Evolutionary conservation across 2,888 invertebrate genomes (phyloP).

Genomic region (Scotopteryx bipunctaria): DNA sequence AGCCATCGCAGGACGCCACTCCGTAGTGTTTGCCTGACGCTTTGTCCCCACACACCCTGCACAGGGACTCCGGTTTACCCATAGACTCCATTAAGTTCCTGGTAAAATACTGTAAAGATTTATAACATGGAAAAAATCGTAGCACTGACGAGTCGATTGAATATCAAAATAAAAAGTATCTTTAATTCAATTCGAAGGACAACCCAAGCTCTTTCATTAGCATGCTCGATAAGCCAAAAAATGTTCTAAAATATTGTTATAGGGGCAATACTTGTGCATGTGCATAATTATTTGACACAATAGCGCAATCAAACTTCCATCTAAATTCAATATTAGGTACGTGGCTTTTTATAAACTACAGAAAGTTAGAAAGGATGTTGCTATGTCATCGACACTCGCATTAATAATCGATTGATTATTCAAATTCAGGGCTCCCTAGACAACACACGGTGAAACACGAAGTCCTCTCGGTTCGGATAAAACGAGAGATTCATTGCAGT

Average conservation of each 20-base stretch:
- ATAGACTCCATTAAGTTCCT: slow-evolving; percentile 25
- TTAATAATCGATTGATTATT: slow-evolving; percentile 78
- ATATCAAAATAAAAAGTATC: background rate
- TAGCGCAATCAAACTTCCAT: slow-evolving; percentile 65
- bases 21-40: slow-evolving; percentile 94
- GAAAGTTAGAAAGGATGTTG: slow-evolving; percentile 64
- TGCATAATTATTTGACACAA: slow-evolving; percentile 56
- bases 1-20: slow-evolving; percentile 92
- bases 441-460: slow-evolving; percentile 41
- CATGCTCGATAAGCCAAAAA: no score
- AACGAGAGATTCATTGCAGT: slow-evolving; percentile 52
- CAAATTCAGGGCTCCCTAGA: slow-evolving; percentile 55
- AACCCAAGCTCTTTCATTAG: no score
- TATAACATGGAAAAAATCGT: no score
- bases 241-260: no score
- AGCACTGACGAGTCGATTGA: no score
- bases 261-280: no score
- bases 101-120: background rate
- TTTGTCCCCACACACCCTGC: slow-evolving; percentile 93
- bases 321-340: slow-evolving; percentile 44
- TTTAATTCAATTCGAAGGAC: no score
- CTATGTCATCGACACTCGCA: slow-evolving; percentile 59
- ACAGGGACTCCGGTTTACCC: slow-evolving; percentile 85
- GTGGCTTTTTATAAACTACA: slow-evolving; percentile 41
- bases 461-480: slow-evolving; percentile 44